Evolutionary conservation across 2,888 invertebrate species (phyloP), one percentile per base, ranked within the genome.

Genomic region (Eutolmus rufibarbis): DNA sequence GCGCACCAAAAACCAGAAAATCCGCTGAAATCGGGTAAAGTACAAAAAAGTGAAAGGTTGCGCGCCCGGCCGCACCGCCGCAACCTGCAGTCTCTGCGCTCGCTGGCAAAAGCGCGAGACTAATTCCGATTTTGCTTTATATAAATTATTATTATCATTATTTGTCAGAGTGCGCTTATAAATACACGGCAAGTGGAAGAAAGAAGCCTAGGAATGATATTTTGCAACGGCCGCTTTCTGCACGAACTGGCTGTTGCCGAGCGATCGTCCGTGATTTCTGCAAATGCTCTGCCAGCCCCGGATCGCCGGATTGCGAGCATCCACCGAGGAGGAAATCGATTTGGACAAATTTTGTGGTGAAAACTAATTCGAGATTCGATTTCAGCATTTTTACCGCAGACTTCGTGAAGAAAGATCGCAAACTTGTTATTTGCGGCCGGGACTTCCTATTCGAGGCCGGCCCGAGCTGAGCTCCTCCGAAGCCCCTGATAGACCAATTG

Each of bases 221-320:
- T 86, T 86, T 34, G 86, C 37, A 86, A 86, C 76, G 51, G 74
- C 51, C 74, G 86, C 86, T 77, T 78, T 86, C 78, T 86, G 86
- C 86, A 86, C 86, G 86, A 86, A 77, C 77, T 86, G 76, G 46
- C 46, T 86, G 46, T 57, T 76, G 51, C 56, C 31, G 37, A 46
- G 7, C 56, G 93, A 97, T 97, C 97, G 92, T 85, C 85, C 74
- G 85, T 74, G 85, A 85, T 85, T 85, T 85, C 74, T 66, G 31
- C 19, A 19, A 84, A 74, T 82, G 57, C 57, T 57, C 37, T 57
- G 31, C 51, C 37, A 23, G 82, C 34, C 37, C 56, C 31, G 56
- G 81, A 81, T 51, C n/a, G 51, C 12, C 66, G 66, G 57, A 82
- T 57, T 82, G 34, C 82, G 82, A 74, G 19, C 74, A 74, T 85